Evolutionary conservation across 2,888 invertebrate species (phyloP), one percentile per base, ranked within the genome.

Genomic region (Tinea semifulvella): DNA sequence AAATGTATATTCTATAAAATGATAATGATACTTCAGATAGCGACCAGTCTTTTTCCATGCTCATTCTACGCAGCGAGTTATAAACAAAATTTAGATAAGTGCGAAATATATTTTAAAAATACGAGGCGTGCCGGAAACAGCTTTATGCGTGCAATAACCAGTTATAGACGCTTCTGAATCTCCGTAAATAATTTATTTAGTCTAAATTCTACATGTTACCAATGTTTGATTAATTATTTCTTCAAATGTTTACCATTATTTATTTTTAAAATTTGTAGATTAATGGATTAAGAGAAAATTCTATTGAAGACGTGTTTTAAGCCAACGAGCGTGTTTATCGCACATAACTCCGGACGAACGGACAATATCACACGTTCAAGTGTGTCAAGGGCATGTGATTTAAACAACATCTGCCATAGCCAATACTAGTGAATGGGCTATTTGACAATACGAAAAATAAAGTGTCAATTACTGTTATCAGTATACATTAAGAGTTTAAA

Each of bases 121-220:
- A 5, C 49, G 52, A 61, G 60, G 62, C 59, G 64, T 63, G 63
- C 66, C 67, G 66, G 67, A 67, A 63, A 58, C 52, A 31, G 31
- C 7, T n/a, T 7, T 31, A n/a, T 14, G 26, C 11, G 13, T 14
- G n/a, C n/a, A n/a, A n/a, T n/a, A n/a, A n/a, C n/a, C n/a, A n/a
- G n/a, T n/a, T n/a, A n/a, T n/a, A n/a, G n/a, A n/a, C n/a, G n/a
- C n/a, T n/a, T n/a, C n/a, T n/a, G n/a, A n/a, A n/a, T n/a, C n/a
- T n/a, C n/a, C n/a, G n/a, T n/a, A n/a, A n/a, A n/a, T n/a, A n/a
- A n/a, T n/a, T n/a, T n/a, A n/a, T n/a, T n/a, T n/a, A n/a, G n/a
- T n/a, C n/a, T n/a, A n/a, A n/a, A n/a, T n/a, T n/a, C n/a, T n/a
- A n/a, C n/a, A n/a, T n/a, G n/a, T n/a, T n/a, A n/a, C n/a, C n/a